Percentiles rank a stretch among this genome's conserved stretches.
These are phyloP conservation scores for Gnathonemus longibarbis DNA, from an alignment of 2,113 vertebrate genomes.

Conservation along the genomic window DNA sequence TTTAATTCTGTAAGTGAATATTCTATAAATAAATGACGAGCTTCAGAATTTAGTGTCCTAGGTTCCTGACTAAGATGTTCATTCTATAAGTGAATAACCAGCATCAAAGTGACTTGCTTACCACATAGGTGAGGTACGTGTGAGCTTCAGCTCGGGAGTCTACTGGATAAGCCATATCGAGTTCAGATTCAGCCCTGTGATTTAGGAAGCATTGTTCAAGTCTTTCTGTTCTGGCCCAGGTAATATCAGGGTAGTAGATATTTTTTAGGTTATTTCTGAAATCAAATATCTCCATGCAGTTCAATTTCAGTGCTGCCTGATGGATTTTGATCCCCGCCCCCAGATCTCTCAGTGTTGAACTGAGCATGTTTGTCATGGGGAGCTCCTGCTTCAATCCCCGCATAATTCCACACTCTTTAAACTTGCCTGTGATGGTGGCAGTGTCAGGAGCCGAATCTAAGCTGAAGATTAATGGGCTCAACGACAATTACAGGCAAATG, in stretches of 20 bases:
- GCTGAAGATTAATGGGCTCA: neutral
- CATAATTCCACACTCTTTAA: neutral
- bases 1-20: neutral
- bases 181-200: neutral
- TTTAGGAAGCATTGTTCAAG: neutral
- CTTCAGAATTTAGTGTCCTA: neutral
- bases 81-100: neutral
- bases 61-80: neutral
- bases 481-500: constrained; percentile 13
- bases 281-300: constrained; percentile 13
- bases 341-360: neutral
- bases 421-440: neutral
- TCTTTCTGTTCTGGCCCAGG: neutral
- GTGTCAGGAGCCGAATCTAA: neutral
- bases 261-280: constrained; percentile 16
- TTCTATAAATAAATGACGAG: neutral
- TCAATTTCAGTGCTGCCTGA: constrained; percentile 10
- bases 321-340: constrained; percentile 14
- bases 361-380: neutral
- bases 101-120: neutral
- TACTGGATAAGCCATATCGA: neutral
- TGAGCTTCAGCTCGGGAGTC: neutral
- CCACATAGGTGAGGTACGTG: neutral
- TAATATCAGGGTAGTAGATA: neutral
- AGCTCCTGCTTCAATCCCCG: neutral